Evolutionary conservation across 2,888 invertebrate species (phyloP).

Genomic region (Hypselothyrea guttata): DNA sequence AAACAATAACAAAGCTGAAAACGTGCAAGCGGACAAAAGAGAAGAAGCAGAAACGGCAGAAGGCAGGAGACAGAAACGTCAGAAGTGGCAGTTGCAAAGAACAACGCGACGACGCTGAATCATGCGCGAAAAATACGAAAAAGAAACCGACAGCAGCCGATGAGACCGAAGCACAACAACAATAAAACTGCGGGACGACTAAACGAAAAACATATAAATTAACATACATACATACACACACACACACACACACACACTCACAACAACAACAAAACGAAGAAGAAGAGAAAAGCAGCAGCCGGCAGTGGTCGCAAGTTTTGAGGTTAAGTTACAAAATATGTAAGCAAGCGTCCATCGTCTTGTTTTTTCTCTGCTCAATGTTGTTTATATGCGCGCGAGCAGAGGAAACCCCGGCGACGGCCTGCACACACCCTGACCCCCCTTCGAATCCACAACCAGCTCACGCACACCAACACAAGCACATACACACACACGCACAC

Average conservation of each 20-base stretch:
- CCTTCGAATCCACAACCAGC: background rate
- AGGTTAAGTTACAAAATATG: constrained; percentile 74
- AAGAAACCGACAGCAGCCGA: constrained; percentile 43
- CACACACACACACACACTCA: constrained; percentile 16
- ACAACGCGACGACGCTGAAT: constrained; percentile 59
- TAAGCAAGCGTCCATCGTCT: constrained; percentile 51
- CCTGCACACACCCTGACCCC: constrained; percentile 27
- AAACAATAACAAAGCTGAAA: constrained; percentile 63
- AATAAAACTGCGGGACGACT: constrained; percentile 2
- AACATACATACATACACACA: constrained; percentile 41
- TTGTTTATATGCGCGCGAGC: constrained; percentile 45
- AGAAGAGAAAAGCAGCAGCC: constrained; percentile 21
- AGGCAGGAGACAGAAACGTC: constrained; percentile 26
- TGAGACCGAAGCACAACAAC: constrained; percentile 24
- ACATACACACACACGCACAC: background rate
- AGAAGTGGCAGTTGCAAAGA: constrained; percentile 43
- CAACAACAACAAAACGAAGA: constrained; percentile 13
- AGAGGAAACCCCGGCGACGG: constrained; percentile 40
- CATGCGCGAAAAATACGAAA: constrained; percentile 62
- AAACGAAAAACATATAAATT: constrained; percentile 60
- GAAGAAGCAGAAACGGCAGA: constrained; percentile 28
- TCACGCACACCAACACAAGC: background rate
- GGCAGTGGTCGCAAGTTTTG: constrained; percentile 60
- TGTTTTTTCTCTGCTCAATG: constrained; percentile 24
- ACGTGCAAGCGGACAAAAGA: constrained; percentile 26